Percentiles rank a stretch among this genome's conserved stretches.
phyloP scores from a whole-genome alignment of 1,140 invertebrate species.

The Orius insidiosus region DNA sequence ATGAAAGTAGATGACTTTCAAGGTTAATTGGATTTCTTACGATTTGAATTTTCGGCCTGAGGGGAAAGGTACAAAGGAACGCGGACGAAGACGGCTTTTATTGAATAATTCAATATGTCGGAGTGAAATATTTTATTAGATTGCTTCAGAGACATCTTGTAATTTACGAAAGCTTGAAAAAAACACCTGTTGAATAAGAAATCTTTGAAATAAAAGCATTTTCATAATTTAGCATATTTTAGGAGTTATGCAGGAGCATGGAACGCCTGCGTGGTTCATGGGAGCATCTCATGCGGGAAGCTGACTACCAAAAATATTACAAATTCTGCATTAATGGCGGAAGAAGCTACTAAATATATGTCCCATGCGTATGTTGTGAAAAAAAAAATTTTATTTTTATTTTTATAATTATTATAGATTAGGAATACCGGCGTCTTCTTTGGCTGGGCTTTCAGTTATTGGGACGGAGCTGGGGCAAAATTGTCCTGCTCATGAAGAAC shows the following conservation, averaged over 20 bases:
- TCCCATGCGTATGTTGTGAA: constrained; percentile 27
- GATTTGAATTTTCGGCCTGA: too few species aligned
- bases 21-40: too few species aligned
- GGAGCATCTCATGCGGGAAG: constrained; percentile 31
- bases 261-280: constrained; percentile 33
- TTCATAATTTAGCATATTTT: not conserved
- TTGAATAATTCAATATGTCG: not conserved
- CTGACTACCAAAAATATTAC: constrained; percentile 31
- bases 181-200: not conserved
- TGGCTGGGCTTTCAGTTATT: constrained; percentile 1
- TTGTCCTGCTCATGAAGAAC: constrained; percentile 1
- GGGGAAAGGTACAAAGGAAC: not conserved
- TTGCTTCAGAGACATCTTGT: not conserved
- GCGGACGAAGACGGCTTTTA: not conserved
- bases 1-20: too few species aligned
- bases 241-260: constrained; percentile 27
- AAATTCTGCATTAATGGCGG: constrained; percentile 30
- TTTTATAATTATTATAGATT: not conserved
- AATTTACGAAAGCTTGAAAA: not conserved
- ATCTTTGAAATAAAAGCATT: not conserved
- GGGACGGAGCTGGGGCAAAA: not conserved
- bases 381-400: too few species aligned
- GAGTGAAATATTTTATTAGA: not conserved
- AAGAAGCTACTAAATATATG: constrained; percentile 33
- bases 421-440: not conserved